Evolutionary conservation across 2,797 vertebrate genomes (phyloP).

Genomic region (Coracias cyanogaster): DNA sequence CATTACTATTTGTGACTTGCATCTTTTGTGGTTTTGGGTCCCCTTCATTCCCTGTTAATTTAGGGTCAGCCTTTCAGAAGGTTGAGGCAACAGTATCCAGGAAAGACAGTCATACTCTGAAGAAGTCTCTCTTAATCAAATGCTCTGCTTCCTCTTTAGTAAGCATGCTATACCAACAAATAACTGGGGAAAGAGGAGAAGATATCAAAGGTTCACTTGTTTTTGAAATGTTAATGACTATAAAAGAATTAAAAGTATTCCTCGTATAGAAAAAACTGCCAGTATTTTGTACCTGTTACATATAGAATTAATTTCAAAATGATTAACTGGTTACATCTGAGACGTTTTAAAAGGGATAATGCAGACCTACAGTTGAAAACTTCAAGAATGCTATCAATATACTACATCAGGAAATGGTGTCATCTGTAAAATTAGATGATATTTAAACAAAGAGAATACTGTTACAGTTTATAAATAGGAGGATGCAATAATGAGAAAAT

Average conservation of each 20-base stretch:
- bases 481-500: slow-evolving; percentile 20
- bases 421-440: background rate
- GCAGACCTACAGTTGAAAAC: background rate
- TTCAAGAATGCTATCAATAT: background rate
- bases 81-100: background rate
- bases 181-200: background rate
- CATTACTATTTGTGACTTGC: background rate
- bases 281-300: background rate
- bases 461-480: slow-evolving; percentile 20
- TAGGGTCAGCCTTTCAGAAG: background rate
- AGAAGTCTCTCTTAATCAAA: background rate
- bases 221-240: slow-evolving; percentile 18
- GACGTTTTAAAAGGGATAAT: background rate
- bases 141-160: background rate
- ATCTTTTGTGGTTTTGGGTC: background rate
- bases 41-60: background rate
- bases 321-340: background rate
- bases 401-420: background rate
- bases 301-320: background rate
- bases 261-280: background rate
- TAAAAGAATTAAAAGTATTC: background rate
- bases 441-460: background rate
- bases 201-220: background rate
- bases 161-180: background rate
- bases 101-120: background rate